Base-by-base conservation (phyloP, 1,140 invertebrate genomes). In the Drosophila bifasciata region DNA sequence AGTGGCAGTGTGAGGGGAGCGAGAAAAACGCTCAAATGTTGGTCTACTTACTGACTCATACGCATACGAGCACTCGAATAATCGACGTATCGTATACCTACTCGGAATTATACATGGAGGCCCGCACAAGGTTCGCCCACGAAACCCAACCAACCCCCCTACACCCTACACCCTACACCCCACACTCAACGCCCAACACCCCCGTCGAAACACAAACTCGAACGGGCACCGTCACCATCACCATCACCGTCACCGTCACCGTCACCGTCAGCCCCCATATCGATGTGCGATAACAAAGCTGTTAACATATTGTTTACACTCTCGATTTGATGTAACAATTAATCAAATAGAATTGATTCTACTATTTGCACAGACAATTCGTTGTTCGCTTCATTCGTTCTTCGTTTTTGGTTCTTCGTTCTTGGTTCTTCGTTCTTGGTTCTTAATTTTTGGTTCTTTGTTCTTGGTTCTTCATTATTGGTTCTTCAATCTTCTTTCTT, bases 281-380 rank as follows among this genome's bases (percentile, higher is more conserved):
- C 55, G 51, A 44, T 44, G 51, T 43, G 57, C 16, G 67, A 72
- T 79, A 76, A 79, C 64, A 45, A 21, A 39, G 59, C 40, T 85
- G 71, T 79, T 79, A 72, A 72, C 66, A 76, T 67, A 56, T 67
- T 84, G 70, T 84, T 84, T 85, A 79, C 70, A 63, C 55, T 60
- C 72, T 84, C 74, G 53, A 64, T 76, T 76, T 52, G 44, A 52
- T 71, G 76, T 71, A 63, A 61, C 53, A 71, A 75, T 77, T 81
- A 85, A 83, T 85, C 76, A 85, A 76, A 56, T 48, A 51, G 25
- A 78, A 78, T 68, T 58, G 43, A 59, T 57, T 50, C 43, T 71
- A 71, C 43, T 71, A 71, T 80, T 63, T 79, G 57, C 55, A 58
- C 56, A 76, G 56, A 68, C 74, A 43, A 48, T 62, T 50, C 17